phyloP scores from a whole-genome alignment of 53 echinoderm and acorn worm genomes.

The Antedon mediterranea region DNA sequence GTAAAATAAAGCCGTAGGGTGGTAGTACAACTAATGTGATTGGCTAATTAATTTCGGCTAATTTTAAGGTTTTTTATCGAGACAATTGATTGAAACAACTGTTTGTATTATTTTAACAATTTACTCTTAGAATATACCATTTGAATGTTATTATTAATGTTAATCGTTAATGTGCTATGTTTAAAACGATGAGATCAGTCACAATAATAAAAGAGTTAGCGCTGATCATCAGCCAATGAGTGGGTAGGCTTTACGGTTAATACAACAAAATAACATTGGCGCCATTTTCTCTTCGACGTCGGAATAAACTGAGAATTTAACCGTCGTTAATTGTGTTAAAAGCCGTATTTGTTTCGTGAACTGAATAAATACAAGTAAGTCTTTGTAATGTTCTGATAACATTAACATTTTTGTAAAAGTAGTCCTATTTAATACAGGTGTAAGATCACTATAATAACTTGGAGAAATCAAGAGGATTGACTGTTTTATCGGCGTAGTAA shows the following conservation, averaged over 20 bases:
- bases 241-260: not conserved
- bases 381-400: not conserved
- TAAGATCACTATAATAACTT: no score
- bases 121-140: no score
- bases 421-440: not conserved
- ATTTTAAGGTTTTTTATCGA: no score
- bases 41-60: not conserved
- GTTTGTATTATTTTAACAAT: no score
- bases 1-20: not conserved
- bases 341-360: not conserved
- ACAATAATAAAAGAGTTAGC: not conserved
- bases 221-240: not conserved
- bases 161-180: not conserved
- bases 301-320: not conserved
- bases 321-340: not conserved
- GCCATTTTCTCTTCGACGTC: not conserved
- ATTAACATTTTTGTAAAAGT: not conserved
- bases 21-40: not conserved
- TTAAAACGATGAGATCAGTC: not conserved
- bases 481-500: no score
- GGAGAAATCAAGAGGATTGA: no score
- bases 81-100: no score
- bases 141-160: not conserved
- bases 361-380: not conserved
- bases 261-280: not conserved